Evolutionary conservation across 2,888 invertebrate species (phyloP), one percentile per base, ranked within the genome.

Genomic region (Stratiomys singularior): DNA sequence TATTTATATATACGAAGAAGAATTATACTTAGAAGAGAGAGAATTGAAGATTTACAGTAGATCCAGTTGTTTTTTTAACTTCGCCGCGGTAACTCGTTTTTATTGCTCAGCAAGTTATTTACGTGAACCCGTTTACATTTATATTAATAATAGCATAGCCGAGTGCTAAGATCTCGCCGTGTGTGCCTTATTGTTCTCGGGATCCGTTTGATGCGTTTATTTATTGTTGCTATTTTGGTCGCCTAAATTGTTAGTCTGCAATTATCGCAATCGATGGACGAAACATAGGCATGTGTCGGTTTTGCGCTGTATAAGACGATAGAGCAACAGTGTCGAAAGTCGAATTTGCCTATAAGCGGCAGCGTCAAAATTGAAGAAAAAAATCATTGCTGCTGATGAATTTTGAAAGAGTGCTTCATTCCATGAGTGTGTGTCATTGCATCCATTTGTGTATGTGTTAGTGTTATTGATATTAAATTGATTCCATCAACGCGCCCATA

Each of bases 21-120:
- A 37, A 37, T 37, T 37, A 37, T 37, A 37, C 37, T 37, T 9
- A 37, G 37, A 52, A 18, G 37, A 66, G 37, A 66, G 37, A 66
- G 66, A 66, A 66, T 66, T 23, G 58, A 74, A 76, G 66, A 76
- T 64, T 66, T 60, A 76, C 76, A 63, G 64, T 76, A 76, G 76
- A 63, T 76, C 76, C 66, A 76, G 76, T 76, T 76, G 76, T 76
- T 76, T 76, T 76, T 76, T 76, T 64, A 63, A 52, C 37, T 60
- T 27, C 64, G 76, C 60, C 47, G 76, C 47, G 76, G 9, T 47
- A 76, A 76, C 76, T 76, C 37, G 76, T 63, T 64, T 46, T 27
- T 46, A 25, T 60, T 60, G 76, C 27, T 76, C 5, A 63, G 7
- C 15, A 37, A 63, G 66, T 66, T 66, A 37, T 23, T 69, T 69